Conservation (phyloP, 2,113 vertebrate genomes). For the Equus quagga region DNA sequence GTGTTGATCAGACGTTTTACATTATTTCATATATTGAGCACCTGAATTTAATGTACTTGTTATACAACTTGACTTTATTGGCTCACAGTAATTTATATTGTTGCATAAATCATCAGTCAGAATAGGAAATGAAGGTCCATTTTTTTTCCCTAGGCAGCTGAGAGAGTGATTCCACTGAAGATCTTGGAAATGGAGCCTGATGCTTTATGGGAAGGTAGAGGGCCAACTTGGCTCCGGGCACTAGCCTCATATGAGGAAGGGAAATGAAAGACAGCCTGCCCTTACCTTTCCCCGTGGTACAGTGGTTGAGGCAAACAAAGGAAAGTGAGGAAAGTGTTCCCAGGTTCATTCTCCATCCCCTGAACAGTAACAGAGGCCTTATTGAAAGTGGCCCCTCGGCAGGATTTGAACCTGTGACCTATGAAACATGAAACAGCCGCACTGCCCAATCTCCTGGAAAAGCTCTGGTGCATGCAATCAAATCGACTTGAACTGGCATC, state of each 20-base stretch:
- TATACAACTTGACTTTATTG: constrained; percentile 48
- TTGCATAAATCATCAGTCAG: constrained; percentile 61
- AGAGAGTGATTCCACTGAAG: constrained; percentile 15
- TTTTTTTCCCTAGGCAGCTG: background rate
- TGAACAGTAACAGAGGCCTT: constrained; percentile 6
- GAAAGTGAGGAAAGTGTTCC: background rate
- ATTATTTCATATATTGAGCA: constrained; percentile 12
- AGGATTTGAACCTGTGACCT: constrained; percentile 66
- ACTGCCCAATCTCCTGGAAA: background rate
- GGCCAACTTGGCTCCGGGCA: background rate
- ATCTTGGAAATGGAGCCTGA: background rate
- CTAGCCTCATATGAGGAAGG: background rate
- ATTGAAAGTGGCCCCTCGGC: constrained; percentile 37
- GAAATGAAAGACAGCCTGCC: constrained; percentile 48
- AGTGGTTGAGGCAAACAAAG: background rate
- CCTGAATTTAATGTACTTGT: constrained; percentile 70
- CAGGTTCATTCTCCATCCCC: background rate
- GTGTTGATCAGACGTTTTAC: constrained; percentile 35
- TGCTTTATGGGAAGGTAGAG: background rate
- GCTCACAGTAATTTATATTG: constrained; percentile 43
- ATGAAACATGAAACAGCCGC: constrained; percentile 17
- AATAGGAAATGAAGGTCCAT: constrained; percentile 63
- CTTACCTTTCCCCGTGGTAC: background rate
- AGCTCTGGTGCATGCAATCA: background rate
- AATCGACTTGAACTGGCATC: background rate